A percentile compares a stretch with the other conserved stretches of the same genome.
These are phyloP conservation scores for Mobula hypostoma DNA, from an alignment of 2,113 vertebrate genomes.

Conservation along the genomic window DNA sequence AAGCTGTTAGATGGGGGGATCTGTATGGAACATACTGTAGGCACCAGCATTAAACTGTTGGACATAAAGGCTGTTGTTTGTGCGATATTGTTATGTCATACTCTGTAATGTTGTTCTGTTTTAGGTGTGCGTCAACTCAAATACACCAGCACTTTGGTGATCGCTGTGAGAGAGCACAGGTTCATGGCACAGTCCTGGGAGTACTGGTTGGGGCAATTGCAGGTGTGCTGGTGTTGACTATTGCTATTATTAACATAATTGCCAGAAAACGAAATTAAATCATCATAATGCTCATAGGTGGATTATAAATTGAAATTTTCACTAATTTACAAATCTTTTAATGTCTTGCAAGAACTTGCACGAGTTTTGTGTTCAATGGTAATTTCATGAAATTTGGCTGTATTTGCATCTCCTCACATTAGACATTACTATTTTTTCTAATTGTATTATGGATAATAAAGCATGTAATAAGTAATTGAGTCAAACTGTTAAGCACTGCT, in stretches of 20 bases:
- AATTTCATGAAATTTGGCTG: not conserved
- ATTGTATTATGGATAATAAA: too few species aligned
- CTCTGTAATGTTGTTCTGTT: constrained; percentile 38
- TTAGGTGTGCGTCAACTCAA: constrained; percentile 54
- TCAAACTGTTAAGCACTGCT: too few species aligned
- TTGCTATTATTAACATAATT: constrained; percentile 45
- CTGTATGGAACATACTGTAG: not conserved
- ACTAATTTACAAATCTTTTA: not conserved
- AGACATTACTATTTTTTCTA: not conserved
- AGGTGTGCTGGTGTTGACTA: constrained; percentile 48
- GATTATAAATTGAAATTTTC: not conserved
- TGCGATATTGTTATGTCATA: not conserved
- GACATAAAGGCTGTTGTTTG: not conserved
- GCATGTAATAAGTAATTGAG: too few species aligned
- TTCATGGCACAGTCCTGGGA: constrained; percentile 52
- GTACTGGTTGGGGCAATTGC: constrained; percentile 49
- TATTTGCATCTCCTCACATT: not conserved
- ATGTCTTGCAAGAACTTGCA: not conserved
- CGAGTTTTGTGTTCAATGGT: not conserved
- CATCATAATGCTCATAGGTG: not conserved
- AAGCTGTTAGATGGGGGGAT: not conserved
- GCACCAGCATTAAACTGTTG: too few species aligned
- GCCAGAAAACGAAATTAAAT: constrained; percentile 43
- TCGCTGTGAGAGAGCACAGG: constrained; percentile 54
- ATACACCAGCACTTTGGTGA: constrained; percentile 57